Base-by-base conservation (phyloP, 2,113 vertebrate genomes). In the Himantopus leucocephalus region DNA sequence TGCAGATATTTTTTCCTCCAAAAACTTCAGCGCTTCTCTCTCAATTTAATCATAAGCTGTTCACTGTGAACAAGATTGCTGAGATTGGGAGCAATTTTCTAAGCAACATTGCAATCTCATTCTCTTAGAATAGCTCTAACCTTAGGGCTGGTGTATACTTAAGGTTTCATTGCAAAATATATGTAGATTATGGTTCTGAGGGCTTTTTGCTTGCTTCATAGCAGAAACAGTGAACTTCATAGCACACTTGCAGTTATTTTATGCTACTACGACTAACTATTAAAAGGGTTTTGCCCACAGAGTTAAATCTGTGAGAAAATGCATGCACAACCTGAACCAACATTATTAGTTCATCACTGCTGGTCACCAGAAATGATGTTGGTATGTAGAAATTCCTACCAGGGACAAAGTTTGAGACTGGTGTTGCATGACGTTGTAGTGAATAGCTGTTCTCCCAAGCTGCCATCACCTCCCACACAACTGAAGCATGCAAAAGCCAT, bases 71-170 rank as follows among this genome's bases (percentile, higher is more conserved):
- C 34, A 86, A 77, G 45, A 89, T 67, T 59, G 9, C 64, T 92
- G 68, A 55, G 43, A 68, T 3, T 67, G 39, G 34, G 12, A 94
- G 43, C 34, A 96, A 86, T 96, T 95, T 95, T 84, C 88, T 84
- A 86, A 75, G 62, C 24, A 78, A 94, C 79, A 58, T 1, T 89
- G 83, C 56, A 93, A 94, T 95, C 76, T 93, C 29, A 48, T 15
- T 84, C 27, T 84, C 88, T 89, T 71, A 92, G 60, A 94, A 96
- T 93, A 96, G 68, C 63, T 89, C 93, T 90, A 86, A 84, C 39
- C 50, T 58, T 78, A 86, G 82, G 50, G 14, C 56, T 95, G 21
- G 30, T 74, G 85, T 95, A 67, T 92, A 95, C 75, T 96, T 97
- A 84, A 47, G 60, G 37, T 92, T 96, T 96, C 48, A 72, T 74